Conservation (phyloP, 2,113 vertebrate genomes). For the Eulacestoma nigropectus region DNA sequence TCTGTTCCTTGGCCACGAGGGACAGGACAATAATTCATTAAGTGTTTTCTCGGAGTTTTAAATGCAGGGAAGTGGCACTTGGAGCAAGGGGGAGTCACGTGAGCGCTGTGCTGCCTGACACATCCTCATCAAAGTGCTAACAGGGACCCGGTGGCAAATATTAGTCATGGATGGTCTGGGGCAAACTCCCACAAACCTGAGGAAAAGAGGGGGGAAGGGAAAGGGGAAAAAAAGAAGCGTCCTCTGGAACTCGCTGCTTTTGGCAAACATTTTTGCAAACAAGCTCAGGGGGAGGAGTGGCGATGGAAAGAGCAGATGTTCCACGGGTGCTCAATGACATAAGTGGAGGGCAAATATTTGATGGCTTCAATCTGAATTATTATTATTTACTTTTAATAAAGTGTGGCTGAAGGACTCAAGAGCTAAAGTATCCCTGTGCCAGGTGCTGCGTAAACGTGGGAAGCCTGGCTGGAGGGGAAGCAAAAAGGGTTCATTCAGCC, state of each 20-base stretch:
- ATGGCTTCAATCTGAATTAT: conserved; percentile 27
- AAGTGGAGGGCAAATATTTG: conserved; percentile 56
- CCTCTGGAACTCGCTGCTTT: neutral
- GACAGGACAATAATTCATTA: neutral
- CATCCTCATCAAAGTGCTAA: neutral
- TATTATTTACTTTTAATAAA: conserved; percentile 63
- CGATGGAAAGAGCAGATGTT: conserved; percentile 23
- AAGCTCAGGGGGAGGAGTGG: neutral
- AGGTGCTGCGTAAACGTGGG: neutral
- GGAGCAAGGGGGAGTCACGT: neutral
- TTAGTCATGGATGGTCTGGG: neutral
- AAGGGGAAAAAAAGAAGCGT: neutral
- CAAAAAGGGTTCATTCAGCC: neutral
- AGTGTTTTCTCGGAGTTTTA: neutral
- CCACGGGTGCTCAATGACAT: neutral
- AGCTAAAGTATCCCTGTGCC: neutral
- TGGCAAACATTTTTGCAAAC: conserved; percentile 8
- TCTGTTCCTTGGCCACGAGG: rapidly evolving
- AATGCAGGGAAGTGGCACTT: neutral
- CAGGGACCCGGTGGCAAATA: neutral
- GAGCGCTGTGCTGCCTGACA: neutral
- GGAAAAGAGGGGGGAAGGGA: no score
- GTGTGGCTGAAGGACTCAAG: neutral
- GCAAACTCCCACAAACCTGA: neutral
- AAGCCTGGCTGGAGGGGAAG: neutral